Evolutionary conservation across 92 coral and sea anemone genomes (phyloP).

Genomic region (Porites lobata): DNA sequence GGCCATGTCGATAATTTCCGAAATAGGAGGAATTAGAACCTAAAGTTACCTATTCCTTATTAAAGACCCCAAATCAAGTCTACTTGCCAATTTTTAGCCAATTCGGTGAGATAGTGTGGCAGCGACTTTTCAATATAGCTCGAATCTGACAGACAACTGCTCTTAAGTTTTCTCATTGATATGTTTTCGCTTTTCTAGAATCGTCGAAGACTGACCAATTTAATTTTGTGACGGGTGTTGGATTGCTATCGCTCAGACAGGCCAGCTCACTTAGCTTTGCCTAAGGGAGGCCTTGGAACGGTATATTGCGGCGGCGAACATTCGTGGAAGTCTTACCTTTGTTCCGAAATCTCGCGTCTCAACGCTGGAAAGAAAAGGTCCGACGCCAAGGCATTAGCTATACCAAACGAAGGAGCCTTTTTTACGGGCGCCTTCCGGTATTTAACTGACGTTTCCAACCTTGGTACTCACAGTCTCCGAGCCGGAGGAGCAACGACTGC

Average conservation of each 20-base stretch:
- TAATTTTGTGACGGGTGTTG: constrained; percentile 65
- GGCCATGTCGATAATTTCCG: too few species aligned
- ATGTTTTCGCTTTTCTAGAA: constrained; percentile 37
- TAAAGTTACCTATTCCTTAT: too few species aligned
- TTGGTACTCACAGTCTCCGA: too few species aligned
- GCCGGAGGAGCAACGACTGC: too few species aligned
- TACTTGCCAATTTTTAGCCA: too few species aligned
- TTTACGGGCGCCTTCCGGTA: neutral
- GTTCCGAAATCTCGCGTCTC: constrained; percentile 36
- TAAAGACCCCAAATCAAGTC: too few species aligned
- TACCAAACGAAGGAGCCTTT: constrained; percentile 33
- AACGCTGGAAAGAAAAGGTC: neutral
- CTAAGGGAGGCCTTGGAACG: constrained; percentile 39
- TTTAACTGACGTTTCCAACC: too few species aligned
- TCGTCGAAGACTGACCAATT: constrained; percentile 73
- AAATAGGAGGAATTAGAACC: too few species aligned
- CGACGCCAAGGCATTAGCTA: constrained; percentile 56
- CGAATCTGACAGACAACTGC: too few species aligned
- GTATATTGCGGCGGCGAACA: constrained; percentile 8
- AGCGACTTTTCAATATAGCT: too few species aligned
- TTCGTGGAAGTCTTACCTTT: constrained; percentile 27
- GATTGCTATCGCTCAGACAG: constrained; percentile 54
- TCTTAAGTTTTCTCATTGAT: neutral
- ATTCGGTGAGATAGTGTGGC: too few species aligned
- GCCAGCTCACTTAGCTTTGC: constrained; percentile 24